A percentile compares a stretch with the other conserved stretches of the same genome.
These are phyloP conservation scores for Hippocampus zosterae DNA, from an alignment of 2,113 vertebrate species.

Conservation along the genomic window DNA sequence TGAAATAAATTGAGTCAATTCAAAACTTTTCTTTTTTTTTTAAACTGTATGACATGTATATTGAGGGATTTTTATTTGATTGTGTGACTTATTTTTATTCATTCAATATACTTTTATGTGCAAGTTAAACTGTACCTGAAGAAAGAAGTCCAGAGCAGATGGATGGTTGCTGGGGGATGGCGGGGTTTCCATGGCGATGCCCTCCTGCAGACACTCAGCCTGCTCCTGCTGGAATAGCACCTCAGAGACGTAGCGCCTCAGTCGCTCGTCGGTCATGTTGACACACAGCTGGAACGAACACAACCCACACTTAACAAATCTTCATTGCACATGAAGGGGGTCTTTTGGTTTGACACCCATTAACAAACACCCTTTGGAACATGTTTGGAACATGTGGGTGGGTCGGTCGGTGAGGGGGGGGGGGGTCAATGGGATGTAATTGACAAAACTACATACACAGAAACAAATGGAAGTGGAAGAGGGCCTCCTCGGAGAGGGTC, in stretches of 20 bases:
- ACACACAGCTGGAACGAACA: slow-evolving; percentile 82
- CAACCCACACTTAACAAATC: slow-evolving; percentile 24
- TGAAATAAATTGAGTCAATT: too few relatives aligned
- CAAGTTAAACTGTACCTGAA: slow-evolving; percentile 75
- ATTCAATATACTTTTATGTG: too few relatives aligned
- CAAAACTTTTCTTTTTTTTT: too few relatives aligned
- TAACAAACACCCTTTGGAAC: slow-evolving; percentile 16
- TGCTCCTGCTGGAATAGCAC: slow-evolving; percentile 91
- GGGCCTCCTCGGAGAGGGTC: background rate
- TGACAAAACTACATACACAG: background rate
- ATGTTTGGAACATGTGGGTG: slow-evolving; percentile 11
- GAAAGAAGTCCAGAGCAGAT: slow-evolving; percentile 87
- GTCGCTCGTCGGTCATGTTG: slow-evolving; percentile 95
- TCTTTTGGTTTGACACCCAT: slow-evolving; percentile 2
- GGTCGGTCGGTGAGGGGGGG: too few relatives aligned
- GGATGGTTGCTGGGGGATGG: slow-evolving; percentile 79
- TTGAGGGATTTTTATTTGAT: too few relatives aligned
- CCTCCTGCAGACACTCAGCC: slow-evolving; percentile 88
- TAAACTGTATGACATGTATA: too few relatives aligned
- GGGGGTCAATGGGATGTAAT: background rate
- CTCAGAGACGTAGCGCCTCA: slow-evolving; percentile 84
- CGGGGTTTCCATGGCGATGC: slow-evolving; percentile 84
- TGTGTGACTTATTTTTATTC: too few relatives aligned
- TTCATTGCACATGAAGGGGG: slow-evolving; percentile 10
- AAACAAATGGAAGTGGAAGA: slow-evolving; percentile 3